phyloP scores from a whole-genome alignment of 2,797 vertebrate species.

The Poecilia wingei region DNA sequence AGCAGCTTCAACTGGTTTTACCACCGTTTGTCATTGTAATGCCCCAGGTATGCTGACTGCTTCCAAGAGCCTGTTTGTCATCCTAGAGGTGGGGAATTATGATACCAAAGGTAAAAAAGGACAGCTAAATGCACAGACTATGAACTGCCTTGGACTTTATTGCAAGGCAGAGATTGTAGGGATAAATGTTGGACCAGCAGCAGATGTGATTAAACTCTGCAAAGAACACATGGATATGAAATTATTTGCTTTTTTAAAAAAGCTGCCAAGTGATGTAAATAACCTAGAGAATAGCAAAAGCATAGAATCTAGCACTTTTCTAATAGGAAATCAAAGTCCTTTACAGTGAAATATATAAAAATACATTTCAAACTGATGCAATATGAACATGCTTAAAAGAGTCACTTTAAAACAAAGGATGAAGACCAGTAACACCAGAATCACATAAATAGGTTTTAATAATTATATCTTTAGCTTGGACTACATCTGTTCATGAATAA shows the following conservation, averaged over 20 bases:
- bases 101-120: conserved; percentile 26
- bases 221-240: neutral
- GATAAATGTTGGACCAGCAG: neutral
- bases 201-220: neutral
- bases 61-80: conserved; percentile 51
- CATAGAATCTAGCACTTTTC: neutral
- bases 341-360: neutral
- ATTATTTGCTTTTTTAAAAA: neutral
- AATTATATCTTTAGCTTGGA: neutral
- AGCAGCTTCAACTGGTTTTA: conserved; percentile 51
- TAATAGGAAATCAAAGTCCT: neutral
- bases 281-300: neutral
- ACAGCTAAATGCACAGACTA: conserved; percentile 21
- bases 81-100: conserved; percentile 25
- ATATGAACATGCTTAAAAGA: neutral
- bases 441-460: neutral
- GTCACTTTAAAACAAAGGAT: neutral
- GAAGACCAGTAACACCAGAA: neutral
- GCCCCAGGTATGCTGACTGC: conserved; percentile 27
- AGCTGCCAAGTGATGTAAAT: neutral
- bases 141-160: conserved; percentile 15
- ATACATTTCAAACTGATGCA: neutral
- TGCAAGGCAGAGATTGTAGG: neutral
- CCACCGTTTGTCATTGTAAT: conserved; percentile 52
- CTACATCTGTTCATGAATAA: neutral